A percentile compares a stretch with the other conserved stretches of the same genome.
These are phyloP conservation scores for Heliconius himera DNA, from an alignment of 1,140 invertebrate genomes.

Conservation along the genomic window DNA sequence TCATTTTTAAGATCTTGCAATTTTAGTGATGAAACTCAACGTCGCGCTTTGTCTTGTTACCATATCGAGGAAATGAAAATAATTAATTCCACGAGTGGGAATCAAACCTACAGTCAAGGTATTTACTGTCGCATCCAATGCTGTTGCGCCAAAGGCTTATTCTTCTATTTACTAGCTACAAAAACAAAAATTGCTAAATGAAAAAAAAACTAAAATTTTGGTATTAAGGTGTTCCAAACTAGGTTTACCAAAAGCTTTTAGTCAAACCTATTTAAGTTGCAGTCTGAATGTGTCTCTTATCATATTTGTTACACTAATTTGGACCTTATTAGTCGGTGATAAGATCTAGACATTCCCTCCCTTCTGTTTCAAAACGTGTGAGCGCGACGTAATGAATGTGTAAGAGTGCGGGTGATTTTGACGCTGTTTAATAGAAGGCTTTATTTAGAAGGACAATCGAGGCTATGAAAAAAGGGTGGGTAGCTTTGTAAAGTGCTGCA, in stretches of 20 bases:
- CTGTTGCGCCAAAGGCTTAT: background rate
- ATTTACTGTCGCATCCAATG: background rate
- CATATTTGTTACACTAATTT: background rate
- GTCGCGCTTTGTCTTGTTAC: too few relatives aligned
- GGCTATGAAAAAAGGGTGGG: background rate
- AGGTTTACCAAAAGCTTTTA: constrained; percentile 10
- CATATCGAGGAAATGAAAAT: too few relatives aligned
- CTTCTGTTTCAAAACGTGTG: background rate
- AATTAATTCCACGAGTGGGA: too few relatives aligned
- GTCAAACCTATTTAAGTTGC: constrained; percentile 10
- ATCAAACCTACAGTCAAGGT: too few relatives aligned
- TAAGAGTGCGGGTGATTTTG: constrained; percentile 37
- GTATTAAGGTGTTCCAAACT: constrained; percentile 9
- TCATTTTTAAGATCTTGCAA: too few relatives aligned
- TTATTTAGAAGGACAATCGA: constrained; percentile 27
- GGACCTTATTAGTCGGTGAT: background rate
- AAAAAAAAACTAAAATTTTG: constrained; percentile 7
- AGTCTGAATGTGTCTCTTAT: background rate
- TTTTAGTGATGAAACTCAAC: too few relatives aligned
- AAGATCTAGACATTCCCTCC: background rate
- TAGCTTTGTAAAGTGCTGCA: background rate
- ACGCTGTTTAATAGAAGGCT: constrained; percentile 29
- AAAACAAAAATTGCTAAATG: background rate
- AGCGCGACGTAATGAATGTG: constrained; percentile 37
- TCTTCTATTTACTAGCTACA: background rate